phyloP scores from a whole-genome alignment of 2,113 vertebrate genomes.

The Nannobrachium achirus region DNA sequence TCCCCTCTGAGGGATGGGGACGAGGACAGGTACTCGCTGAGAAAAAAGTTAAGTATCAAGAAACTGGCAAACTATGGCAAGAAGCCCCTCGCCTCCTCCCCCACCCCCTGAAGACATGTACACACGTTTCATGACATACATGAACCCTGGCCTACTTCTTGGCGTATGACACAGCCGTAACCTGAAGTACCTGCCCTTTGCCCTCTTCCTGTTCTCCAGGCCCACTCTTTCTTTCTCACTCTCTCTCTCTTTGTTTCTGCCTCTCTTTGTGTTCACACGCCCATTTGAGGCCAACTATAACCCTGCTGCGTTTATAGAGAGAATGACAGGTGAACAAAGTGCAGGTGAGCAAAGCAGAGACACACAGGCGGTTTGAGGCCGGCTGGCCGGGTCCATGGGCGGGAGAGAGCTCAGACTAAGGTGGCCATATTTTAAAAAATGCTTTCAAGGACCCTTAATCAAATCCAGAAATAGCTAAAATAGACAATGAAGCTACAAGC shows the following conservation, averaged over 20 bases:
- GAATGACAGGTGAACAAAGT: slow-evolving; percentile 68
- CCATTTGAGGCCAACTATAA: slow-evolving; percentile 58
- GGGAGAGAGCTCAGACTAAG: slow-evolving; percentile 14
- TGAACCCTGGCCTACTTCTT: slow-evolving; percentile 53
- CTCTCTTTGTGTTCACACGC: slow-evolving; percentile 60
- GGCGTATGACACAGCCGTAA: slow-evolving; percentile 33
- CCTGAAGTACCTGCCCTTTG: slow-evolving; percentile 75
- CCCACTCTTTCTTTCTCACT: neutral
- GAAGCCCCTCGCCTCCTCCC: too few species aligned
- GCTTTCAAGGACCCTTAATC: too few species aligned
- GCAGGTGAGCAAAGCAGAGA: slow-evolving; percentile 64
- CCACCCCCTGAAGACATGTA: too few species aligned
- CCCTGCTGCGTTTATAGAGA: slow-evolving; percentile 31
- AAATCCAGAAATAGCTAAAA: too few species aligned
- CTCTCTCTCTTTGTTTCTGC: slow-evolving; percentile 33
- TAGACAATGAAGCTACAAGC: too few species aligned
- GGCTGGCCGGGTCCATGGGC: slow-evolving; percentile 1
- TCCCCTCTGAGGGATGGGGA: slow-evolving; percentile 5
- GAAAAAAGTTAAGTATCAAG: too few species aligned
- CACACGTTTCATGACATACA: slow-evolving; percentile 13
- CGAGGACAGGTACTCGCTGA: too few species aligned
- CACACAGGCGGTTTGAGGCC: slow-evolving; percentile 46
- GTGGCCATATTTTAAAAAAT: too few species aligned
- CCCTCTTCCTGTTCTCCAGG: slow-evolving; percentile 34
- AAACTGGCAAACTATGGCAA: too few species aligned